Evolutionary conservation across 2,888 invertebrate genomes (phyloP).

Genomic region (Autographa gamma): DNA sequence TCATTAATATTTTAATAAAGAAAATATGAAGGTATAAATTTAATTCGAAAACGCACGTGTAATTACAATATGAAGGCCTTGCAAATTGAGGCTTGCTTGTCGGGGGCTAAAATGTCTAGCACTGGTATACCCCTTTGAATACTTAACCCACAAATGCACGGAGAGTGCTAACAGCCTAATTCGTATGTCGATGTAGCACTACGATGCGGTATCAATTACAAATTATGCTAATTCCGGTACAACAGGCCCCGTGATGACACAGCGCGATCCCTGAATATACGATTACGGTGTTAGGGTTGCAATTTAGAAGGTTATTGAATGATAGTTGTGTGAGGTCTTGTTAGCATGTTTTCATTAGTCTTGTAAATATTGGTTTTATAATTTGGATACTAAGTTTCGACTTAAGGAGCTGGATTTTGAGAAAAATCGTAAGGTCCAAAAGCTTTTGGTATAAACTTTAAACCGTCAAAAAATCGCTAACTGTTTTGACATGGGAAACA

Average conservation of each 20-base stretch:
- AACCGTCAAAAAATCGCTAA: too few species aligned
- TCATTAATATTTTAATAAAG: too few species aligned
- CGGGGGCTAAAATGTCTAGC: too few species aligned
- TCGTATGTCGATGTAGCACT: slow-evolving; percentile 21
- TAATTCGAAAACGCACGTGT: too few species aligned
- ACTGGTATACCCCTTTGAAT: not conserved
- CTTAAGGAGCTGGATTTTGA: too few species aligned
- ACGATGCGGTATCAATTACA: slow-evolving; percentile 64
- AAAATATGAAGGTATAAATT: too few species aligned
- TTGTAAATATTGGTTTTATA: not conserved
- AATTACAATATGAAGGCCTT: too few species aligned
- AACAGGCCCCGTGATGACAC: slow-evolving; percentile 63
- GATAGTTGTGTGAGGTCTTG: not conserved
- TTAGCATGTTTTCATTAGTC: not conserved
- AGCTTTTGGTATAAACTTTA: too few species aligned
- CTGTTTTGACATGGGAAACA: too few species aligned
- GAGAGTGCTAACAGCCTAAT: slow-evolving; percentile 8
- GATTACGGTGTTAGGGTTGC: slow-evolving; percentile 15
- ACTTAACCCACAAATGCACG: not conserved
- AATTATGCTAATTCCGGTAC: slow-evolving; percentile 68
- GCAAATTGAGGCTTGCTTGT: too few species aligned
- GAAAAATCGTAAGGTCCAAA: too few species aligned
- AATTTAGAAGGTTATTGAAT: slow-evolving; percentile 11
- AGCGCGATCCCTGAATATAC: slow-evolving; percentile 54
- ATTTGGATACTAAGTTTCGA: too few species aligned